Percentiles rank a stretch among this genome's conserved stretches.
phyloP scores from a whole-genome alignment of 2,113 vertebrate species.

The Eulemur rufifrons region DNA sequence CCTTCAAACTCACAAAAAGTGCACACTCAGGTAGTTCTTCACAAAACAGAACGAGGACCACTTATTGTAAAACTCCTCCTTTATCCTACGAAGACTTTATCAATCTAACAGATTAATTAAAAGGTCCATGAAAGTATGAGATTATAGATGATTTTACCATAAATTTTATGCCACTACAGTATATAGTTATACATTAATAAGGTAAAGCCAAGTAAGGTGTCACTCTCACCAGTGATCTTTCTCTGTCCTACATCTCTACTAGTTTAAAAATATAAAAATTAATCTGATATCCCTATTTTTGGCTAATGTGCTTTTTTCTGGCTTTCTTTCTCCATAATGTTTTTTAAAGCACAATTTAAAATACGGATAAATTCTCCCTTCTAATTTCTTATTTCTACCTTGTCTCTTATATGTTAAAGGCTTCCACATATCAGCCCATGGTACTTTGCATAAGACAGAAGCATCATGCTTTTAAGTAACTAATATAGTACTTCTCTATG shows the following conservation, averaged over 20 bases:
- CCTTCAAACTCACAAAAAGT: not conserved
- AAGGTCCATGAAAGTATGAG: not conserved
- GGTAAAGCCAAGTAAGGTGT: not conserved
- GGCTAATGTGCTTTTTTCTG: not conserved
- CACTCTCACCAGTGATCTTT: slow-evolving; percentile 24
- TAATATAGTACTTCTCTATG: not conserved
- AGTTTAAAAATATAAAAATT: slow-evolving; percentile 35
- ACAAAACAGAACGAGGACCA: not conserved
- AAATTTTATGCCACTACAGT: not conserved
- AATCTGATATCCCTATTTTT: slow-evolving; percentile 18
- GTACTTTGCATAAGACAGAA: slow-evolving; percentile 23
- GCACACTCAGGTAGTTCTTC: not conserved
- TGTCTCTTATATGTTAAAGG: not conserved
- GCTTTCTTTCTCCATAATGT: not conserved
- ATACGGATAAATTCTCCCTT: slow-evolving; percentile 7
- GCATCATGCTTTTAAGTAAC: slow-evolving; percentile 27
- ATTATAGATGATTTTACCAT: not conserved
- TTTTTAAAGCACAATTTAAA: slow-evolving; percentile 53
- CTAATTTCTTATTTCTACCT: not conserved
- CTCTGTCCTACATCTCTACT: not conserved
- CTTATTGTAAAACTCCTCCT: not conserved
- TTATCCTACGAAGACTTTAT: slow-evolving; percentile 29
- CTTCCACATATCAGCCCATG: not conserved
- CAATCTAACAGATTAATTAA: not conserved
- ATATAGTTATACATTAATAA: not conserved